Evolutionary conservation across 1,140 invertebrate genomes (phyloP).

Genomic region (Ips nitidus): DNA sequence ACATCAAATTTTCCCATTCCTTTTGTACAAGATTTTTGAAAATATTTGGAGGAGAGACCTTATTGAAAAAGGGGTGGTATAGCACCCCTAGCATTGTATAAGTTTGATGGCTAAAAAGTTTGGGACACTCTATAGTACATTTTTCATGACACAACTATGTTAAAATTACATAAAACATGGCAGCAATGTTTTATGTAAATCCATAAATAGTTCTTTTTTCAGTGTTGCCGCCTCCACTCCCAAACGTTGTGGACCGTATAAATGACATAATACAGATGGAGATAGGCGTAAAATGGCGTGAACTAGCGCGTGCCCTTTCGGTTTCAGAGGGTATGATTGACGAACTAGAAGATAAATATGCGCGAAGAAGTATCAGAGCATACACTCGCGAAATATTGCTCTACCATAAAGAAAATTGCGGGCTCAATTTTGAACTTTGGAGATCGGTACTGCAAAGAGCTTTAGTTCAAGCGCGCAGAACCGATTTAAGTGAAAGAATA

Average conservation of each 20-base stretch:
- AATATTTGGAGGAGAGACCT: too few species aligned
- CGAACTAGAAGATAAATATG: conserved; percentile 16
- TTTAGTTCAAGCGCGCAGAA: conserved; percentile 27
- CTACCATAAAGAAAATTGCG: conserved; percentile 23
- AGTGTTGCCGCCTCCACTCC: neutral
- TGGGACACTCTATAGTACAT: too few species aligned
- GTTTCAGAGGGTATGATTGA: conserved; percentile 39
- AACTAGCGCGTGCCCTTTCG: conserved; percentile 34
- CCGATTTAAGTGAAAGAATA: conserved; percentile 34
- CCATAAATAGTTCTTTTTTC: neutral
- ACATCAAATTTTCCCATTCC: too few species aligned
- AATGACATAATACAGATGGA: conserved; percentile 26
- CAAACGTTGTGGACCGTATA: neutral
- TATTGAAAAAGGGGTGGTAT: too few species aligned
- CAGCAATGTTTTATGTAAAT: too few species aligned
- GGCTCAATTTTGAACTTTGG: conserved; percentile 17
- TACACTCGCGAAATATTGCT: conserved; percentile 26
- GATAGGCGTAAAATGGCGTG: conserved; percentile 38
- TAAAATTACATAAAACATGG: too few species aligned
- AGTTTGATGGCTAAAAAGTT: too few species aligned
- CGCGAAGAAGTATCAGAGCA: neutral
- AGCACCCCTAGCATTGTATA: too few species aligned
- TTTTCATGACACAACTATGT: too few species aligned
- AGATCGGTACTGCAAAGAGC: conserved; percentile 17
- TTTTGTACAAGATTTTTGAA: too few species aligned